Conservation (phyloP, 2,113 vertebrate species). For the Setophaga petechia region DNA sequence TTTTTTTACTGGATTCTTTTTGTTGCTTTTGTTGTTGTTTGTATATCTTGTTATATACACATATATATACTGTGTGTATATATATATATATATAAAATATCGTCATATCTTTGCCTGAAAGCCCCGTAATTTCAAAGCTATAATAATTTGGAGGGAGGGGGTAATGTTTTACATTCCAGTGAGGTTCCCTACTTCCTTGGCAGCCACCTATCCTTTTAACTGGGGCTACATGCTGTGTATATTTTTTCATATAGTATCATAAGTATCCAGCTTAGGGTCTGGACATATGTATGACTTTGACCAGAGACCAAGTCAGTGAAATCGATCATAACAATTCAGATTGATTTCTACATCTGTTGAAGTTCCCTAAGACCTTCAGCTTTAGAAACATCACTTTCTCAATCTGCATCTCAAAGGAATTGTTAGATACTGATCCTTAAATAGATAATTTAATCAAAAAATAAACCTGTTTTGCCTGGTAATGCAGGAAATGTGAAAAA, state of each 20-base stretch:
- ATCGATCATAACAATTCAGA: background rate
- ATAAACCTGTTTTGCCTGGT: background rate
- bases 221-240: background rate
- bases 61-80: background rate
- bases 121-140: background rate
- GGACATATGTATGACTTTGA: background rate
- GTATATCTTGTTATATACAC: no score
- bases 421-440: background rate
- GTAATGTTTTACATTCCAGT: background rate
- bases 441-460: background rate
- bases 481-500: background rate
- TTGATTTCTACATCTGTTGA: background rate
- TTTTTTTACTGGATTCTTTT: no score
- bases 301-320: background rate
- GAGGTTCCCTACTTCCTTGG: background rate
- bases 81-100: background rate
- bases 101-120: background rate
- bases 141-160: background rate
- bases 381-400: background rate
- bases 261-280: background rate
- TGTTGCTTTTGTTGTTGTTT: background rate
- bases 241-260: background rate
- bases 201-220: background rate
- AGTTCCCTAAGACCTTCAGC: background rate
- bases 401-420: background rate